Evolutionary conservation across 2,888 invertebrate genomes (phyloP).

Genomic region (Nephrotoma flavescens): DNA sequence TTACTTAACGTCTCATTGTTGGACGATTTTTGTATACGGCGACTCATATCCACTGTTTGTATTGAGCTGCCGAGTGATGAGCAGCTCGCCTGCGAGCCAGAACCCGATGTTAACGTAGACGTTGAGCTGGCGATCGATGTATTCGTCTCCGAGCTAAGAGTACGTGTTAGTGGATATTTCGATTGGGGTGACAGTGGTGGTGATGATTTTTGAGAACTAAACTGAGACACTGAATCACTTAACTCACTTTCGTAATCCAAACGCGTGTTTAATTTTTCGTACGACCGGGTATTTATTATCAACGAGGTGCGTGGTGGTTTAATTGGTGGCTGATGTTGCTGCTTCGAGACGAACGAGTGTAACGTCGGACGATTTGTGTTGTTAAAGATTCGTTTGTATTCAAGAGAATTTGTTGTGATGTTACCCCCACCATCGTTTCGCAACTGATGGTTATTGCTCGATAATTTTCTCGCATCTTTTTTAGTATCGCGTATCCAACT

Average conservation of each 20-base stretch:
- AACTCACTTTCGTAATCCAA: slow-evolving; percentile 46
- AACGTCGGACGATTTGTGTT: slow-evolving; percentile 1
- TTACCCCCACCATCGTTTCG: neutral
- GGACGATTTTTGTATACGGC: slow-evolving; percentile 59
- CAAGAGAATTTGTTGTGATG: neutral
- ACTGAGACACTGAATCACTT: slow-evolving; percentile 59
- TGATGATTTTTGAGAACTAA: slow-evolving; percentile 71
- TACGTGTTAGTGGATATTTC: slow-evolving; percentile 46
- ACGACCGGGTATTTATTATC: slow-evolving; percentile 13
- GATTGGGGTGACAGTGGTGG: slow-evolving; percentile 49
- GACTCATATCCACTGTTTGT: slow-evolving; percentile 45
- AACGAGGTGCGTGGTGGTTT: slow-evolving; percentile 30
- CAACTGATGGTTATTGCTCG: neutral
- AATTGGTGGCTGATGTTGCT: slow-evolving; percentile 19
- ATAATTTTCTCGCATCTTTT: neutral
- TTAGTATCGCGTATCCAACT: neutral
- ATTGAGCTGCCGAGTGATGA: slow-evolving; percentile 44
- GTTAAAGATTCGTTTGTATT: slow-evolving; percentile 2
- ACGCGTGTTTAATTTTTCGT: neutral
- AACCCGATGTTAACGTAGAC: slow-evolving; percentile 58
- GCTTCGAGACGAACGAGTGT: slow-evolving; percentile 23
- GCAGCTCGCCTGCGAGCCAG: slow-evolving; percentile 58
- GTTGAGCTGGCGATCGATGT: slow-evolving; percentile 54
- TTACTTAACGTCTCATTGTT: slow-evolving; percentile 59
- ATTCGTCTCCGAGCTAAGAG: slow-evolving; percentile 57